These are phyloP conservation scores for Ceratina japonica DNA, from an alignment of 1,140 invertebrate species.

Conservation along the genomic window DNA sequence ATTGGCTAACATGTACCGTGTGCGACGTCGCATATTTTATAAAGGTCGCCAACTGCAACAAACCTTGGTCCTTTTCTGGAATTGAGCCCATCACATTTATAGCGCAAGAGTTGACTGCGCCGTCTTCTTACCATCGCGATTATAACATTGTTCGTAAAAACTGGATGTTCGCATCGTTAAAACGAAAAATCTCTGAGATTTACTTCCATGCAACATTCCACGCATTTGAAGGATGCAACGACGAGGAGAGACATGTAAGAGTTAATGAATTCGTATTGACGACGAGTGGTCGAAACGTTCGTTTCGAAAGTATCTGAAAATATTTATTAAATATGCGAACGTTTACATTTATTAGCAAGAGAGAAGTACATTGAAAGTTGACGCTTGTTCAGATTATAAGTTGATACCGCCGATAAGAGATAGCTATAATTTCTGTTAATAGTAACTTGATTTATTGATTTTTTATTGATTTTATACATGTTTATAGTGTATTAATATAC, in stretches of 20 bases:
- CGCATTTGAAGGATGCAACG: constrained; percentile 3
- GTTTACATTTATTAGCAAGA: constrained; percentile 42
- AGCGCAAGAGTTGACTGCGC: constrained; percentile 19
- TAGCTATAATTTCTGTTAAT: constrained; percentile 40
- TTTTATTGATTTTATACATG: constrained; percentile 46
- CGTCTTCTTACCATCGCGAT: constrained; percentile 18
- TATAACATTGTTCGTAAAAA: constrained; percentile 17
- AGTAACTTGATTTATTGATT: constrained; percentile 42
- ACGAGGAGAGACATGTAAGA: constrained; percentile 16
- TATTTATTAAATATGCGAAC: constrained; percentile 44
- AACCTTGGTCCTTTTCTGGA: constrained; percentile 76
- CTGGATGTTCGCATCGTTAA: constrained; percentile 12
- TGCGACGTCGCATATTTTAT: constrained; percentile 75
- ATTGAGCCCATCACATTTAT: constrained; percentile 71
- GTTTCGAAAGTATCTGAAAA: constrained; percentile 42
- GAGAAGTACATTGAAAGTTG: constrained; percentile 29
- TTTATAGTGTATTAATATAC: constrained; percentile 42
- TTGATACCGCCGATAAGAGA: constrained; percentile 38
- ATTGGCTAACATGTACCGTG: constrained; percentile 76
- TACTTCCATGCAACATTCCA: constrained; percentile 13
- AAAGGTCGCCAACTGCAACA: constrained; percentile 76
- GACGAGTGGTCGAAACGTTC: constrained; percentile 6
- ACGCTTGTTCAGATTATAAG: constrained; percentile 33
- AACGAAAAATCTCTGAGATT: background rate
- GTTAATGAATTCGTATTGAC: constrained; percentile 23